These are phyloP conservation scores for Parotia lawesii DNA, from an alignment of 2,113 vertebrate species.

Conservation along the genomic window DNA sequence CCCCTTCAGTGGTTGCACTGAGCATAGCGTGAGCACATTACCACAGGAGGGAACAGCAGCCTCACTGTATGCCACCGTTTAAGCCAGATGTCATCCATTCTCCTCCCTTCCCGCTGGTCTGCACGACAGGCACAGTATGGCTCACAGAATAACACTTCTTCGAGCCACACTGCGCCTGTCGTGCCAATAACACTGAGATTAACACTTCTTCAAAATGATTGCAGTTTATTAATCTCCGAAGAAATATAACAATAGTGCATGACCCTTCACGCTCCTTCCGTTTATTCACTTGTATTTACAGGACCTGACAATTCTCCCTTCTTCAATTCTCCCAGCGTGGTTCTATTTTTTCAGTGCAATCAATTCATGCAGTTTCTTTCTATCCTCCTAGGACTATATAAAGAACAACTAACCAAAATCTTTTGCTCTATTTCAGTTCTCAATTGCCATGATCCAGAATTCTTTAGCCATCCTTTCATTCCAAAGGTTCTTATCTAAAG, in stretches of 20 bases:
- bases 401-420: not conserved
- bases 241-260: not conserved
- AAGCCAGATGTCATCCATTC: not conserved
- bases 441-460: not conserved
- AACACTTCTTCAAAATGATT: not conserved
- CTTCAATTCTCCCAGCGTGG: not conserved
- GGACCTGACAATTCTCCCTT: not conserved
- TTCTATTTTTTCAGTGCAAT: not conserved
- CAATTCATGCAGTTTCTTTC: not conserved
- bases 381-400: not conserved
- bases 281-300: not conserved
- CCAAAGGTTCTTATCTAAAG: not conserved
- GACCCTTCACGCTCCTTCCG: not conserved
- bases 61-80: not conserved
- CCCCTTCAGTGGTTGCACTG: not conserved
- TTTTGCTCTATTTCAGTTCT: not conserved
- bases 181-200: not conserved
- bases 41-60: not conserved
- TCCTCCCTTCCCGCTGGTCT: not conserved
- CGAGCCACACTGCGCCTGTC: not conserved
- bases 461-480: not conserved
- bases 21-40: not conserved
- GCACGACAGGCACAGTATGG: fast-evolving
- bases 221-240: not conserved
- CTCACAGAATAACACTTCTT: not conserved